Base-by-base conservation (phyloP, 2,888 invertebrate genomes). In the Sarcophaga carnaria region DNA sequence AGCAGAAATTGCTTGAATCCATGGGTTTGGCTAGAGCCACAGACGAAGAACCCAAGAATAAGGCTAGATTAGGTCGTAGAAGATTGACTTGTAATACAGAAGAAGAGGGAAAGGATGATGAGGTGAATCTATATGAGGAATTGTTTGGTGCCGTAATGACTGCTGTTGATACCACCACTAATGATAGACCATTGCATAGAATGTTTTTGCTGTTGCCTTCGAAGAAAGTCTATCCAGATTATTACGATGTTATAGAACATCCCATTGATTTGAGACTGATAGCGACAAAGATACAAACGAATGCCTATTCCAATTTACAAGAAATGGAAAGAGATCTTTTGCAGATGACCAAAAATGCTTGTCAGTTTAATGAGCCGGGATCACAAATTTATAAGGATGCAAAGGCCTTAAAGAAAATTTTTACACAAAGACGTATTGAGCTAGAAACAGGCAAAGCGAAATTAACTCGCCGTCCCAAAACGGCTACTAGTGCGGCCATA, bases 361-460 rank as follows among this genome's bases (percentile, higher is more conserved):
- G 98, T 92, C 95, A 96, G 22, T 99, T 98, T 92, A 99, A 99
- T 93, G 99, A 99, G 91, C 98, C 99, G 0, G 98, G 98, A 3
- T 99, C 99, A 17, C 97, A 97, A 92, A 99, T 99, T 90, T 99
- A 98, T 92, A 98, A 98, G 93, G 98, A 99, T 93, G 98, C 99
- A 1, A 98, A 97, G 91, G 95, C 96, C 37, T 94, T 99, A 79
- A 97, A 97, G 91, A 91, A 96, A 94, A 93, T 96, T n/a, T 96
- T 96, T 85, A 95, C 95, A 88, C 95, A 94, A 72, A 95, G 95
- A 87, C 96, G 96, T 89, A 94, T 95, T 80, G 97, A 97, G 91
- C 94, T 97, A 14, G 97, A 97, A 88, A 95, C 95, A 90, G 96
- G 96, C 0, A 95, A 95, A 89, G 94, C 94, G 4, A 93, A 93